Base-by-base conservation (phyloP, 2,888 invertebrate species). In the Drosophila buzzatii region DNA sequence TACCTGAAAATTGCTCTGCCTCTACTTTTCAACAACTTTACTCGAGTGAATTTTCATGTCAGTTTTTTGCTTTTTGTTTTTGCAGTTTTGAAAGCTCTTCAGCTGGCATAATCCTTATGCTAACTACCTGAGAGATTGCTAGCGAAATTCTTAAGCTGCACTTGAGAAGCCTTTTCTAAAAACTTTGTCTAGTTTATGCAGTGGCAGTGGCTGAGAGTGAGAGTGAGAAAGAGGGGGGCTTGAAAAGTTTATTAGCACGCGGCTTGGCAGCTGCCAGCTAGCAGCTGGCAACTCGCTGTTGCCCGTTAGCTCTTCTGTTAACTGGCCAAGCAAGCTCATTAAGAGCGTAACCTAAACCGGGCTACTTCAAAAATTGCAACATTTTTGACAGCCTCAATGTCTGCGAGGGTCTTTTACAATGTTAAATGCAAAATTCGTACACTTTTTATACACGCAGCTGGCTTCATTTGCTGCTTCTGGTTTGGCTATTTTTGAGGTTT, bases 381-480 rank as follows among this genome's bases (percentile, higher is more conserved):
- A 79, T 57, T 73, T 76, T 66, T 75, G 80, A 64, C 76, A 76
- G 76, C 60, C 62, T 76, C 18, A 12, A 41, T n/a, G 49, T 16
- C 4, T 60, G 45, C 56, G 53, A 60, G 35, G 9, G 23, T 39
- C 57, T 16, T 37, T 52, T 70, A 89, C 79, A 81, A 82, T 87
- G 87, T 87, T 62, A 67, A 66, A 86, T 89, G 79, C 87, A 84
- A 84, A 84, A 71, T 67, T 70, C 65, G 62, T 52, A 57, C 42
- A 56, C 35, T 49, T 81, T 74, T 72, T 70, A 63, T 73, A 59
- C 61, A 65, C 61, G 65, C 69, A 70, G 63, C 75, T 75, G 55
- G 67, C 76, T 74, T 55, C 23, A 37, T 57, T 18, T 14, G 33
- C 8, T 10, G 33, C n/a, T 14, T 14, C 31, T 39, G 23, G 8